These are phyloP conservation scores for Drosophila rufa DNA, from an alignment of 1,140 invertebrate genomes.

Conservation along the genomic window DNA sequence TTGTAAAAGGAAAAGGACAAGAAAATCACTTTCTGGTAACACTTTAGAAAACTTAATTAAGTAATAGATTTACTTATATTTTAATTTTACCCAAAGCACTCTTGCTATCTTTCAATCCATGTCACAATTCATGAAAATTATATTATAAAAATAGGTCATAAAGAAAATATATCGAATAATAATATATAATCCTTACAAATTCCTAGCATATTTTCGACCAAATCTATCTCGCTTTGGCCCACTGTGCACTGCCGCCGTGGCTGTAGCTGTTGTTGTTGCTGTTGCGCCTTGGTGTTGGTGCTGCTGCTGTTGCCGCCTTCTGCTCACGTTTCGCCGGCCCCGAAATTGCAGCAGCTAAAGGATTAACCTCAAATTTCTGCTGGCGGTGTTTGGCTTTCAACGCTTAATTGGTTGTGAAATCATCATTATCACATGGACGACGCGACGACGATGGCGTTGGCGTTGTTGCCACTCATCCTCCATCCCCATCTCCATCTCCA, in stretches of 20 bases:
- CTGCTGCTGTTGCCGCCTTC: constrained; percentile 66
- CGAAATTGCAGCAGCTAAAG: constrained; percentile 80
- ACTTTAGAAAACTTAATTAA: too few relatives aligned
- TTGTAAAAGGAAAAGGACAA: too few relatives aligned
- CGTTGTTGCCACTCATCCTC: constrained; percentile 48
- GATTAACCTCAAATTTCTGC: constrained; percentile 82
- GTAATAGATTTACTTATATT: too few relatives aligned
- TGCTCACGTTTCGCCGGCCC: constrained; percentile 68
- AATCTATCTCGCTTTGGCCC: neutral
- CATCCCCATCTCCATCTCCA: constrained; percentile 2
- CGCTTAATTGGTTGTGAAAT: constrained; percentile 84
- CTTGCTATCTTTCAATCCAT: too few relatives aligned
- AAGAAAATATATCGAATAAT: too few relatives aligned
- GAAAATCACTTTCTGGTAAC: too few relatives aligned
- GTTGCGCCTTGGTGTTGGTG: constrained; percentile 26
- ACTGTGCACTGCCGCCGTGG: constrained; percentile 6
- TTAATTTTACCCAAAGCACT: too few relatives aligned
- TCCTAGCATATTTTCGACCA: too few relatives aligned
- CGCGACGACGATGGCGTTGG: constrained; percentile 56
- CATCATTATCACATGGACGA: constrained; percentile 81
- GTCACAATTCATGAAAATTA: too few relatives aligned
- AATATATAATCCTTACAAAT: too few relatives aligned
- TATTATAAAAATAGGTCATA: too few relatives aligned
- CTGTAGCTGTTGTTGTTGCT: constrained; percentile 25
- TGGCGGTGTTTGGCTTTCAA: constrained; percentile 84